A percentile compares a stretch with the other conserved stretches of the same genome.
Conservation (phyloP, 2,797 vertebrate species). For the Cephalopachus bancanus region DNA sequence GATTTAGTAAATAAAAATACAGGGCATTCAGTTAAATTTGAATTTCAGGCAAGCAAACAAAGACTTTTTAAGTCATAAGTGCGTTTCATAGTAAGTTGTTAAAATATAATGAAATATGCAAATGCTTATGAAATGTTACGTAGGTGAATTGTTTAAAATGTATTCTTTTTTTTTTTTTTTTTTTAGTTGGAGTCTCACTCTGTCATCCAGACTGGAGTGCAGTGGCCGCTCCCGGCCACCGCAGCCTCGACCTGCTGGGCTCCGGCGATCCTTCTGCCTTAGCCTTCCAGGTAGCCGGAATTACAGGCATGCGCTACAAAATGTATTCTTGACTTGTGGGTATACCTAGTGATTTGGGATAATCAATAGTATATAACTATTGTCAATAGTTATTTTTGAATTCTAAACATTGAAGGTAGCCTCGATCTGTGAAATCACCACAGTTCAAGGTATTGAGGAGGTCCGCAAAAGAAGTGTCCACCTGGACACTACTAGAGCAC, state of each 20-base stretch:
- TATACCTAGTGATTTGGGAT: not conserved
- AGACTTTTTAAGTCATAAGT: not conserved
- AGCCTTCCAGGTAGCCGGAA: too few species aligned
- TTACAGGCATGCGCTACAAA: not conserved
- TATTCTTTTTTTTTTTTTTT: not conserved
- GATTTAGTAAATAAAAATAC: not conserved
- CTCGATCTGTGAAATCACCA: not conserved
- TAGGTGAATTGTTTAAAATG: slow-evolving; percentile 33
- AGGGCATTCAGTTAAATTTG: slow-evolving; percentile 14
- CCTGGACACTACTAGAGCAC: not conserved
- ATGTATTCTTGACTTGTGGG: slow-evolving; percentile 11
- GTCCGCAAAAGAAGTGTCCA: not conserved
- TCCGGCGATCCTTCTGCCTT: too few species aligned
- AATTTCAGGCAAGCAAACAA: slow-evolving; percentile 41
- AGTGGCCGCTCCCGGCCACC: too few species aligned
- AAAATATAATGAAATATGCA: slow-evolving; percentile 61
- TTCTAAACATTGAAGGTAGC: slow-evolving; percentile 5
- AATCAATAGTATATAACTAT: not conserved
- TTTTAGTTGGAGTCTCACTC: too few species aligned
- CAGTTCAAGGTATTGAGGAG: not conserved
- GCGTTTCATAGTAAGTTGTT: not conserved
- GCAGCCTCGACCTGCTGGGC: too few species aligned
- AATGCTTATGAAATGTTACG: slow-evolving; percentile 15
- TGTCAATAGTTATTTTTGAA: slow-evolving; percentile 33
- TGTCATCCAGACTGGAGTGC: too few species aligned